Evolutionary conservation across 2,113 vertebrate genomes (phyloP).

Genomic region (Crotophaga sulcirostris): DNA sequence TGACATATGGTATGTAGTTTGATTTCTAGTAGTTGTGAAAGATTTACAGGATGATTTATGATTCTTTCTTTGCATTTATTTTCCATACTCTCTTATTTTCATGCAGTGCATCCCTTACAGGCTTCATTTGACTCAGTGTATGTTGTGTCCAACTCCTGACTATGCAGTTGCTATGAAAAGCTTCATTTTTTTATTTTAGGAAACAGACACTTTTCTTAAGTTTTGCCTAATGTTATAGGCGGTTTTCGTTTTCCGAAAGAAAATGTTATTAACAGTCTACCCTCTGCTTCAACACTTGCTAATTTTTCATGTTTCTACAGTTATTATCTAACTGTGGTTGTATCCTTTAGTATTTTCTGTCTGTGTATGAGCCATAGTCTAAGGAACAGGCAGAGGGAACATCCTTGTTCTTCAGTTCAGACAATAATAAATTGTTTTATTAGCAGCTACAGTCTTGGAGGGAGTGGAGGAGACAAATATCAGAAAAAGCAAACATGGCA

Average conservation of each 20-base stretch:
- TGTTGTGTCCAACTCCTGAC: not conserved
- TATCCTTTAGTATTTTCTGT: not conserved
- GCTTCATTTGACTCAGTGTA: not conserved
- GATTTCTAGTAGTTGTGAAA: constrained; percentile 12
- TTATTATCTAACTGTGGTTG: not conserved
- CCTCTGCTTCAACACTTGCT: not conserved
- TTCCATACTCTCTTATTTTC: not conserved
- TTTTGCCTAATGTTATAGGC: not conserved
- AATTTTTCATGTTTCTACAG: not conserved
- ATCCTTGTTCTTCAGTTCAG: not conserved
- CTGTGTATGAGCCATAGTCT: not conserved
- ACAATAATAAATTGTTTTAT: not conserved
- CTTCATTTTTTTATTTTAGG: not conserved
- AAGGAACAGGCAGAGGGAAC: not conserved
- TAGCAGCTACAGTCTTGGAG: not conserved
- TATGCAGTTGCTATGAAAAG: not conserved
- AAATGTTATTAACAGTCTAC: not conserved
- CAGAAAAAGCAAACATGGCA: not conserved
- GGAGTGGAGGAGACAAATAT: not conserved
- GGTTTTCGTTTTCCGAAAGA: not conserved
- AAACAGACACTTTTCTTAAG: not conserved
- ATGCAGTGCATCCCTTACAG: not conserved
- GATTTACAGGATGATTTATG: not conserved
- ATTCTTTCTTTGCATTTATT: not conserved
- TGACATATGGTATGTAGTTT: not conserved